Base-by-base conservation (phyloP, 2,888 invertebrate genomes). In the Heliconius aoede region DNA sequence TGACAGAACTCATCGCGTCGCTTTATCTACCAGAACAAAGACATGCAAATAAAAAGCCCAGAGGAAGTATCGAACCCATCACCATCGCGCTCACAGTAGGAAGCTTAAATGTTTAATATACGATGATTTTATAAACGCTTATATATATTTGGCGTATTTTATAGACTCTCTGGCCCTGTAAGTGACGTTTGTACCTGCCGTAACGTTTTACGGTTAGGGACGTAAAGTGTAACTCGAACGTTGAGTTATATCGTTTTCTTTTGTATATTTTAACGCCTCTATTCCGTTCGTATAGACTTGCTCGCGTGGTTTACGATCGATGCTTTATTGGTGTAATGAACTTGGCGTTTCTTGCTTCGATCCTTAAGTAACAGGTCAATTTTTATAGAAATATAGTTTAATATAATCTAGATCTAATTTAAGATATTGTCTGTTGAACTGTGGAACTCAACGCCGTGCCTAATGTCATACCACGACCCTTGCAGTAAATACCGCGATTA, bases 201-300 rank as follows among this genome's bases (percentile, higher is more conserved):
- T 92, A 89, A 91, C 87, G 83, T 83, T 92, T 92, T 92, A 92
- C 86, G 90, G 89, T 84, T 83, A 77, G 76, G 80, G 78, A 84
- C 86, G 86, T 90, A 89, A 90, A 86, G 82, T 81, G 82, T 81
- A 80, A 82, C 81, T 81, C 84, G 86, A 89, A 90, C 88, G 88
- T 85, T 87, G 86, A 85, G 83, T 88, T 90, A 90, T 90, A 89
- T 88, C 88, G 90, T 88, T 89, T 88, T 83, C 91, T 90, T 92
- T 92, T 92, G 93, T 92, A 92, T 91, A 91, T 92, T 90, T 91
- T 82, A 91, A 92, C 89, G 86, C 87, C 84, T 85, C 88, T 88
- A 88, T 90, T 86, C 85, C 85, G 72, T 78, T 81, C 68, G 60
- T 30, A 68, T 60, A 74, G 74, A 68, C 67, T 68, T 68, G 13